Evolutionary conservation across 2,113 vertebrate species (phyloP), one percentile per base, ranked within the genome.

Genomic region (Rhinopomastus cyanomelas): DNA sequence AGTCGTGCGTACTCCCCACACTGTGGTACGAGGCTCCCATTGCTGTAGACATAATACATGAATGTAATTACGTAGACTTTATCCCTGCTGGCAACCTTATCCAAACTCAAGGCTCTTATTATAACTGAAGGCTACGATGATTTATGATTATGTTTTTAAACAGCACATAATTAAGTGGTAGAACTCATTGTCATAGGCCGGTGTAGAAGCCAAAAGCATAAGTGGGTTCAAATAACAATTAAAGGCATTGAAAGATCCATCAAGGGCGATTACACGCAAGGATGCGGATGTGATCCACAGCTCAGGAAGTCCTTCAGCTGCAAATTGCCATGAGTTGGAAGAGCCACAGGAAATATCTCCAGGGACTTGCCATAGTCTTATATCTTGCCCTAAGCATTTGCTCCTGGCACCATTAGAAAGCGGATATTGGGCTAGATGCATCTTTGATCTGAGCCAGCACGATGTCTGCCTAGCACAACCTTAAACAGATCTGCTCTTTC

Each of bases 271-370:
- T 39, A 9, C 26, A 61, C 2, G 0, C 32, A 18, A 12, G n/a
- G 57, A 64, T 65, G 32, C 0, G 5, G 77, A 49, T 68, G 2
- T 12, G 46, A 64, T 56, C 83, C 49, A 3, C 6, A 32, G 36
- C 71, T 91, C 65, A 56, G 92, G 76, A 88, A 83, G 29, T 27
- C 37, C 60, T 89, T 77, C 48, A 62, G 85, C 75, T 85, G 72
- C 27, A 48, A 37, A 69, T 21, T 48, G 20, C 76, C 73, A 22
- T 8, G 49, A 75, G 44, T 2, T 90, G 88, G 88, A 90, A 72
- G n/a, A 44, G 7, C 12, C 53, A 14, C 8, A 29, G 52, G 61
- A 88, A 78, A 10, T 22, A 39, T 19, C 77, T 68, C 11, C 1
- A 56, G 46, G 65, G 49, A 3, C 53, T 84, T 72, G 77, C 53